phyloP scores from a whole-genome alignment of 1,140 invertebrate species.

The Colletes latitarsis region DNA sequence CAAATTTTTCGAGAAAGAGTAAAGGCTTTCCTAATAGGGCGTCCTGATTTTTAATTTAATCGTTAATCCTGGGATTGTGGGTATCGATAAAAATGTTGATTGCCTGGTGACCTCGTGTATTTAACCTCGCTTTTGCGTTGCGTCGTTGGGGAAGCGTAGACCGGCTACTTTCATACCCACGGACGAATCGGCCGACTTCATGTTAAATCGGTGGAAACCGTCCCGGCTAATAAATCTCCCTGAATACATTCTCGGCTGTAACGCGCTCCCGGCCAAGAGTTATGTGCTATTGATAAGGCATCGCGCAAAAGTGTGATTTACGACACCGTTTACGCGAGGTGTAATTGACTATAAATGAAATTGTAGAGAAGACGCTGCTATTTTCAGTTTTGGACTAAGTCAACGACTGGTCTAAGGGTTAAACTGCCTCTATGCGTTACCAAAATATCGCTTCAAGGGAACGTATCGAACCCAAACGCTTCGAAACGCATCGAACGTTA shows the following conservation, averaged over 20 bases:
- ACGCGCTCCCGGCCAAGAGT: slow-evolving; percentile 47
- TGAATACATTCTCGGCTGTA: slow-evolving; percentile 42
- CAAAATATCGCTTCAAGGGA: no score
- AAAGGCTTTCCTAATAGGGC: no score
- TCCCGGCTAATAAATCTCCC: slow-evolving; percentile 58
- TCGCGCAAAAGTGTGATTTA: slow-evolving; percentile 61
- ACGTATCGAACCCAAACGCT: no score
- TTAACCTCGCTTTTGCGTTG: slow-evolving; percentile 5
- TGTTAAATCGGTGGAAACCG: slow-evolving; percentile 53
- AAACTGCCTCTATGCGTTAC: no score
- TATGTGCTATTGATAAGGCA: slow-evolving; percentile 63
- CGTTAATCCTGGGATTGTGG: slow-evolving; percentile 1
- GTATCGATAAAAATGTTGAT: slow-evolving; percentile 51
- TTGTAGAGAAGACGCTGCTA: slow-evolving; percentile 20
- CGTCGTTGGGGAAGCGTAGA: slow-evolving; percentile 9
- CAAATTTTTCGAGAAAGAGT: no score
- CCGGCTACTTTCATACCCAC: slow-evolving; percentile 30
- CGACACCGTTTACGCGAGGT: slow-evolving; percentile 43
- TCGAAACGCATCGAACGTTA: no score
- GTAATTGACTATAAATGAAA: slow-evolving; percentile 62
- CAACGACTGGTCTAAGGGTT: background rate
- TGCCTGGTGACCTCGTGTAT: slow-evolving; percentile 45
- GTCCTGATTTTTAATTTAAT: no score
- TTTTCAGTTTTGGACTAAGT: slow-evolving; percentile 6
- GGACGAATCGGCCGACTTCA: slow-evolving; percentile 32